Evolutionary conservation across 2,113 vertebrate genomes (phyloP).

Genomic region (Chlamydotis undulata): DNA sequence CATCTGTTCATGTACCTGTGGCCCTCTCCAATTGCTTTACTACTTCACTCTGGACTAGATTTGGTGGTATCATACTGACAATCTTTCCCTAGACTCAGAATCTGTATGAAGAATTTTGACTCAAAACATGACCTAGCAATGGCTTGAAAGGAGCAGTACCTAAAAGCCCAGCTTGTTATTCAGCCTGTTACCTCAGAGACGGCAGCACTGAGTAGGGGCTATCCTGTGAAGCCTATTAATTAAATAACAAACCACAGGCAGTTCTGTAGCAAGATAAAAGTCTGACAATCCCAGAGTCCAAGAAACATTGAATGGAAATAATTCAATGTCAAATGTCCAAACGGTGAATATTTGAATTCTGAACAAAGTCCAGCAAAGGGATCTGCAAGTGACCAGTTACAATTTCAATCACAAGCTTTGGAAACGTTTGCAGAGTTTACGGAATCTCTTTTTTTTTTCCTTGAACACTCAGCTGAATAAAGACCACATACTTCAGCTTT

Average conservation of each 20-base stretch:
- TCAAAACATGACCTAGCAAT: neutral
- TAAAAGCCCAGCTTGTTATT: neutral
- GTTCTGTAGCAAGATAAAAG: neutral
- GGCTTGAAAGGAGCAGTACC: neutral
- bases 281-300: neutral
- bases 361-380: neutral
- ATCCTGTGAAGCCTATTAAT: neutral
- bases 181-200: neutral
- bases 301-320: neutral
- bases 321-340: neutral
- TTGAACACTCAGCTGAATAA: neutral
- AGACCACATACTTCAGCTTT: neutral
- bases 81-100: neutral
- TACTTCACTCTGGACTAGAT: neutral
- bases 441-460: neutral
- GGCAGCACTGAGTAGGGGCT: neutral
- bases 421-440: neutral
- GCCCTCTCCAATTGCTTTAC: neutral
- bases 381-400: neutral
- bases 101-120: neutral
- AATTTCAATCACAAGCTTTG: neutral
- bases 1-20: neutral
- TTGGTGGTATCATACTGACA: neutral
- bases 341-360: rapidly evolving
- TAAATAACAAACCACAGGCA: neutral